Base-by-base conservation (phyloP, 2,888 invertebrate genomes). In the Augiades crinisus region DNA sequence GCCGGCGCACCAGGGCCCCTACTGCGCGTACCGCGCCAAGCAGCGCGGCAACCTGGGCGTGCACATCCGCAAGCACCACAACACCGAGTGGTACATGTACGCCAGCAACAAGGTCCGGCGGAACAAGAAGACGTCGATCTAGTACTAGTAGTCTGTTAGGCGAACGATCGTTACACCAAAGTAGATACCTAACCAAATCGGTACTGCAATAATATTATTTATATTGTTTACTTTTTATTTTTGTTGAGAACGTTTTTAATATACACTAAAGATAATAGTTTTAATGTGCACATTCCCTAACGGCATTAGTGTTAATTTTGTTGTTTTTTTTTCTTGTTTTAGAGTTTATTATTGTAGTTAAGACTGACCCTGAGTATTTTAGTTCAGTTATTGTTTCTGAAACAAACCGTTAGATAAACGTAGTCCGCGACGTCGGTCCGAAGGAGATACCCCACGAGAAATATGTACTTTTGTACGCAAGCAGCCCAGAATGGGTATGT, bases 21-120 rank as follows among this genome's bases (percentile, higher is more conserved):
- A n/a, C 74, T 96, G 95, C 82, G 90, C 93, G 14, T 95, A 95
- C 86, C 91, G 92, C 67, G 95, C 95, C 57, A 94, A 95, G 70
- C 95, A 95, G 75, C 91, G 95, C 46, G 95, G 95, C 63, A 95
- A 96, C 84, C 90, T 95, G 17, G 94, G 95, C 63, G 95, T 95
- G 13, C 95, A 95, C 78, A 94, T 94, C 62, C 91, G 95, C 61
- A 94, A 95, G 73, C 95, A 95, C 89, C 95, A 95, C 90, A 81
- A 86, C 74, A 65, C 75, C 63, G 86, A 90, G 84, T 90, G 90
- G 90, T 81, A 72, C 73, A 60, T 83, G n/a, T 90, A 88, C 80
- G 90, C 90, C 66, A 81, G 71, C 75, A 86, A 69, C 80, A 86
- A 84, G 65, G 81, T 87, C 62, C 67, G 90, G 57, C 84, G 89